Base-by-base conservation (phyloP, 2,113 vertebrate species). In the Panthera tigris region DNA sequence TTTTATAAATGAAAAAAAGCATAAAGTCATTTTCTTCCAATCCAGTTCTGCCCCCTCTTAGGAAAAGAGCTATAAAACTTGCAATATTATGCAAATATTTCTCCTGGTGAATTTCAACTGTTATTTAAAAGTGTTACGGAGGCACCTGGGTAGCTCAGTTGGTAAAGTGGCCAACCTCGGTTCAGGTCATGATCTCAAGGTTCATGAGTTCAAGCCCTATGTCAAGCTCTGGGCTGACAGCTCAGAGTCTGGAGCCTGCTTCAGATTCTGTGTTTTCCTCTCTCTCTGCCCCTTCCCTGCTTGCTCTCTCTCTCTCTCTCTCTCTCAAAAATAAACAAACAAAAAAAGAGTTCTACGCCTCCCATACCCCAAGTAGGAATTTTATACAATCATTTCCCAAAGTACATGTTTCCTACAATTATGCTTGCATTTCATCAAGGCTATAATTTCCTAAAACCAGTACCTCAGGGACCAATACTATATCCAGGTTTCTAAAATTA, bases 351-450 rank as follows among this genome's bases (percentile, higher is more conserved):
- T 61, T 76, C 94, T 85, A 81, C 85, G 55, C 74, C 61, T 81
- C 61, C 94, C 52, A 85, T 63, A 91, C 5, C 39, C 66, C 78
- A 93, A 82, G 27, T 45, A 82, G 50, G 55, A 96, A 97, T 95
- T 95, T 88, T 91, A 96, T 48, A 92, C 52, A 91, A 68, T 82
- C 68, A 91, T 93, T 94, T 97, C 36, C 87, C 91, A 93, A 95
- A 95, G 89, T 63, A 78, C 4, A 2, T 63, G 55, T 94, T 97
- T 87, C n/a, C 80, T 86, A 94, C 69, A 97, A 81, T 65, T 69
- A 69, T 48, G 63, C 66, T 31, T 96, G 33, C 41, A 83, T 82
- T 94, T 91, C 41, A 61, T 33, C 52, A 91, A 95, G 61, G 90
- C 76, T 94, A 27, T 25, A 68, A 94, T 68, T 94, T 96, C 76